phyloP scores from a whole-genome alignment of 2,888 invertebrate species.

The Stenodera caucasica region DNA sequence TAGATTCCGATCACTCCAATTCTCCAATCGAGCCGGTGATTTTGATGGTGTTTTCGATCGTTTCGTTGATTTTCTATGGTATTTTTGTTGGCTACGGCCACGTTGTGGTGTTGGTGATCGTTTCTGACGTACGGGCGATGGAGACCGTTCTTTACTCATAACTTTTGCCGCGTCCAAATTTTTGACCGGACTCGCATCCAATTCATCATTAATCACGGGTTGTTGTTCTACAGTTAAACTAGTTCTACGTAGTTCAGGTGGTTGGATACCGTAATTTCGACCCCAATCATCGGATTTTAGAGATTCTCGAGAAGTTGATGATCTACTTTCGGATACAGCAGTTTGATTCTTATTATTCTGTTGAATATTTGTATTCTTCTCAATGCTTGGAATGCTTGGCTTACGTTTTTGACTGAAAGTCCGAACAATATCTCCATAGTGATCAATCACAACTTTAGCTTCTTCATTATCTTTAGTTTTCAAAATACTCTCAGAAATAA shows the following conservation, averaged over 20 bases:
- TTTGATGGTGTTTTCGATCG: slow-evolving; percentile 29
- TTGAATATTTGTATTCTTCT: neutral
- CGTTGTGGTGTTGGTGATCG: slow-evolving; percentile 24
- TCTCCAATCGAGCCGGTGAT: slow-evolving; percentile 34
- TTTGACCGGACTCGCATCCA: neutral
- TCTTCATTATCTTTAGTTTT: slow-evolving; percentile 62
- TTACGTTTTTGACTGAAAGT: slow-evolving; percentile 60
- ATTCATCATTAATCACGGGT: neutral
- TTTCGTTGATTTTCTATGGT: slow-evolving; percentile 13
- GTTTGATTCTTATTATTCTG: neutral
- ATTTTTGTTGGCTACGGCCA: slow-evolving; percentile 15
- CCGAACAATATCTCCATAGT: slow-evolving; percentile 78
- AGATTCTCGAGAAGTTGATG: neutral
- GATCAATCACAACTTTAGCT: slow-evolving; percentile 72
- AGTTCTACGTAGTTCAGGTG: slow-evolving; percentile 23
- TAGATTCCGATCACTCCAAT: slow-evolving; percentile 27
- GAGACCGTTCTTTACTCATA: slow-evolving; percentile 23
- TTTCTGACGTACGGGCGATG: slow-evolving; percentile 31
- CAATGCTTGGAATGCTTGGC: slow-evolving; percentile 32
- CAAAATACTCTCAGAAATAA: slow-evolving; percentile 46
- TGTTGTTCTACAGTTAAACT: slow-evolving; percentile 8
- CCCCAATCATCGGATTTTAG: slow-evolving; percentile 7
- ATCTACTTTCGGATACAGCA: neutral
- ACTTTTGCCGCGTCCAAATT: slow-evolving; percentile 2
- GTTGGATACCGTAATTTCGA: slow-evolving; percentile 13